Evolutionary conservation across 2,888 invertebrate species (phyloP).

Genomic region (Protophormia terraenovae): DNA sequence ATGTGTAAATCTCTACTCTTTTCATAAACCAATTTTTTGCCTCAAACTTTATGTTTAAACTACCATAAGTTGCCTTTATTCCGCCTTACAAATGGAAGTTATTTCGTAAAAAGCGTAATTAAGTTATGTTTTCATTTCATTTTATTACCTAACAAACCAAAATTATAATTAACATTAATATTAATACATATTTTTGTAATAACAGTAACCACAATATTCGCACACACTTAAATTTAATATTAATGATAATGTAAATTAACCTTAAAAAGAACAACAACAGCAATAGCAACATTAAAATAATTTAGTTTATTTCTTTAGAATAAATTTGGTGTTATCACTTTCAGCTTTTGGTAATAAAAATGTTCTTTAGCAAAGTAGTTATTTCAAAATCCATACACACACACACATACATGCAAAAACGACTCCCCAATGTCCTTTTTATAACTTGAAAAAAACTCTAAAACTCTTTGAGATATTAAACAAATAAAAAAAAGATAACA

Average conservation of each 20-base stretch:
- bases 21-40: no score
- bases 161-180: slow-evolving; percentile 10
- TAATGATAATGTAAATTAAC: slow-evolving; percentile 6
- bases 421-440: slow-evolving; percentile 45
- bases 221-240: not conserved
- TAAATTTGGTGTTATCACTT: slow-evolving; percentile 23
- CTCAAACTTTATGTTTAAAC: no score
- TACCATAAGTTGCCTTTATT: no score
- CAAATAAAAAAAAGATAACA: slow-evolving; percentile 5
- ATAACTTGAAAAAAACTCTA: not conserved
- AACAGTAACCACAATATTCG: not conserved
- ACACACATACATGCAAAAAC: not conserved
- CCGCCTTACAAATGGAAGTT: no score
- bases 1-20: no score
- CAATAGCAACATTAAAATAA: not conserved
- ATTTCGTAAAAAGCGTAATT: not conserved
- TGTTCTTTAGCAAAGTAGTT: not conserved
- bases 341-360: slow-evolving; percentile 19
- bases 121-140: not conserved
- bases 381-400: not conserved
- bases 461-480: slow-evolving; percentile 19
- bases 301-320: not conserved
- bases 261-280: not conserved
- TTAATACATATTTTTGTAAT: not conserved
- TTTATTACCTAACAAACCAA: not conserved